Evolutionary conservation across 2,113 vertebrate species (phyloP), one percentile per base, ranked within the genome.

Genomic region (Lutjanus erythropterus): DNA sequence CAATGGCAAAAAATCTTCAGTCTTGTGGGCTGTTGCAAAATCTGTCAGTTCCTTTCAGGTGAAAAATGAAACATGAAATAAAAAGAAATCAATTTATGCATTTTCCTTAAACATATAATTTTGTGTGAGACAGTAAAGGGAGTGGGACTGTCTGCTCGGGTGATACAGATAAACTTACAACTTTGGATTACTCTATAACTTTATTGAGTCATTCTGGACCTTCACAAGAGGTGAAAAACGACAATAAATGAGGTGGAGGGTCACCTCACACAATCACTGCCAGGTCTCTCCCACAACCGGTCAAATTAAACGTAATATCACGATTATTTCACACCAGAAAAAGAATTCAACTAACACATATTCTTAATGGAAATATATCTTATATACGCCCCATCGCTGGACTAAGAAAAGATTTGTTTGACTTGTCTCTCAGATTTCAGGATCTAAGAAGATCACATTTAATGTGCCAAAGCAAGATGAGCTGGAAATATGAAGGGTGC

Each of bases 1-100:
- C 49, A 64, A 53, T 68, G 31, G 55, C 62, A 64, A 55, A 47
- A 50, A 65, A 37, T 35, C 42, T 42, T 2, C 60, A 23, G 29
- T 42, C 29, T 58, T 47, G 10, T 61, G 68, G 71, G 14, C 11
- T 4, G 2, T 49, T 37, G 25, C 42, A 37, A n/a, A 71, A 15
- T 52, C n/a, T 0, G n/a, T 27, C 62, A 69, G 16, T 23, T 47
- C 8, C 27, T 66, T 53, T 46, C 25, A 25, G 46, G 23, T 42
- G 16, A 67, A 61, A 49, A 77, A 71, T 42, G 0, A 25, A 70
- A 53, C 16, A 21, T 56, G 31, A 64, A 65, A 74, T n/a, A 58
- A 73, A 49, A 47, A 61, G 6, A 35, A 29, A 65, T 52, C 4
- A n/a, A 27, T n/a, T 70, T 12, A 21, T 73, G 46, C 19, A 31